phyloP scores from a whole-genome alignment of 2,888 invertebrate species.

The Caenorhabditis sulstoni region DNA sequence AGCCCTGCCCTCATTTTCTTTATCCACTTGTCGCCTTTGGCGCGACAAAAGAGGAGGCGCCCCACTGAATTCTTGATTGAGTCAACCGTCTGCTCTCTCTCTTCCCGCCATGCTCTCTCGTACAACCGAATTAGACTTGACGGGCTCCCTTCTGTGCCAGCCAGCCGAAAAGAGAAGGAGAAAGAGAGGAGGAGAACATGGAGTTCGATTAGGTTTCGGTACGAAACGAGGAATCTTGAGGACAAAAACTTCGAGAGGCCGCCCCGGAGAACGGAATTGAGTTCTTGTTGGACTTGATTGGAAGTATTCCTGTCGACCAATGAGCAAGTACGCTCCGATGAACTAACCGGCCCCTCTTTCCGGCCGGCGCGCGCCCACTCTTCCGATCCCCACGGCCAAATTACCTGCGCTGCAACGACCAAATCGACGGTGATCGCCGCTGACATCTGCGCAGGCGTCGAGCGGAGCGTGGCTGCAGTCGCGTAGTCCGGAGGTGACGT shows the following conservation, averaged over 20 bases:
- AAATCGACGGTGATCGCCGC: conserved; percentile 69
- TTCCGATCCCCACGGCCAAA: too few relatives aligned
- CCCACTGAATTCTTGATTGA: conserved; percentile 57
- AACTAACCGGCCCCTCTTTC: conserved; percentile 15
- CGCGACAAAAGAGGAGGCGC: conserved; percentile 45
- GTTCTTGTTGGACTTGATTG: conserved; percentile 2
- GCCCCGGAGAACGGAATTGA: background rate
- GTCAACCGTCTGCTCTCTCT: conserved; percentile 35
- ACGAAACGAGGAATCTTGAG: conserved; percentile 10
- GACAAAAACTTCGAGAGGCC: too few relatives aligned
- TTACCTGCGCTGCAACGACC: conserved; percentile 69
- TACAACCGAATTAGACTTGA: conserved; percentile 47
- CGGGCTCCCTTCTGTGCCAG: conserved; percentile 23
- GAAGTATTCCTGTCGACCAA: conserved; percentile 1
- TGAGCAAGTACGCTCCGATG: conserved; percentile 38
- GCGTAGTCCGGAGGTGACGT: conserved; percentile 69
- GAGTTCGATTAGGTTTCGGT: conserved; percentile 43
- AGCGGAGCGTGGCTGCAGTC: conserved; percentile 73
- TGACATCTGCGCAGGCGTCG: conserved; percentile 77
- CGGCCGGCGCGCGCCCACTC: too few relatives aligned
- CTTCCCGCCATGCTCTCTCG: conserved; percentile 3
- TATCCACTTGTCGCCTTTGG: conserved; percentile 49
- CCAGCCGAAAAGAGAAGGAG: conserved; percentile 7
- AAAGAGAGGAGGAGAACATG: conserved; percentile 12
- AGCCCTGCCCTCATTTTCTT: conserved; percentile 17